Evolutionary conservation across 2,113 vertebrate species (phyloP), one percentile per base, ranked within the genome.

Genomic region (Aptenodytes forsteri): DNA sequence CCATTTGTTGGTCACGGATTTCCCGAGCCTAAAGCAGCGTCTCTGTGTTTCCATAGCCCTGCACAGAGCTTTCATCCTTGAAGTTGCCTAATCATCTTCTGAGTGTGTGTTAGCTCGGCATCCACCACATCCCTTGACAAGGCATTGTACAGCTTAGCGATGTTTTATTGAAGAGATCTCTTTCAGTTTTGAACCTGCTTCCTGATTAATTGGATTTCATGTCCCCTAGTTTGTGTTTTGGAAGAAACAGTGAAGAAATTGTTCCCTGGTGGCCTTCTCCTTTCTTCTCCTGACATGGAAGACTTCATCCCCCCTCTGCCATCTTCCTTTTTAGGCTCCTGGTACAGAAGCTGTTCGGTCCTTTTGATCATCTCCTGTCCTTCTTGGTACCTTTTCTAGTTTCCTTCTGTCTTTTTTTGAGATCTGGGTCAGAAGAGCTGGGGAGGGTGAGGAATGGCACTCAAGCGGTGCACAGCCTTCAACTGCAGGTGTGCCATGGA

Each of bases 1-100:
- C 70, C 9, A 0, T 30, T 19, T 9, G 42, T 40, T 1, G 2
- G 20, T 14, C 61, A 11, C 1, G 2, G 59, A 5, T 49, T n/a
- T 91, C 70, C 38, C 0, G 0, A 64, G 46, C 55, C 50, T 78
- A 10, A 2, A 59, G 82, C 70, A 11, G 40, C 0, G 0, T 16
- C 65, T 21, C 4, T 0, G 4, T 42, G 50, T 34, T 78, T 21
- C 56, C 0, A 1, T 10, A 16, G 66, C 62, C 47, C 58, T 4
- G 1, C 13, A 0, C 2, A 20, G 61, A 71, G 89, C 79, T 52
- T 55, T 82, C 29, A 17, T 70, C 91, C 91, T 85, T 82, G 82
- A 21, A 2, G 40, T 61, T 78, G 34, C 52, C 70, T 30, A 5
- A 3, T n/a, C 0, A 7, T 56, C 72, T 23, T 27, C 18, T 11